phyloP scores from a whole-genome alignment of 2,888 invertebrate species.

The Nezara viridula region DNA sequence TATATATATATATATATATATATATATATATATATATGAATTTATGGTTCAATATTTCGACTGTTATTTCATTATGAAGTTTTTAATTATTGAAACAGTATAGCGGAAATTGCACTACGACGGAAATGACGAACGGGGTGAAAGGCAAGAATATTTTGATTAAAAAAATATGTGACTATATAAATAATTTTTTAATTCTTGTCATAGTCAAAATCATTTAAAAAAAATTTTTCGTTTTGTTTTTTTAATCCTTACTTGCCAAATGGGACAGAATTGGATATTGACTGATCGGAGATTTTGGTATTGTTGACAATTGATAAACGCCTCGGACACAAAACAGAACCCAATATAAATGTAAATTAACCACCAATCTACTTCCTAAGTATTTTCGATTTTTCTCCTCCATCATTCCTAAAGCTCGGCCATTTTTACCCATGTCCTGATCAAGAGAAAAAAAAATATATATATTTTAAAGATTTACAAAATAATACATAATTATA shows the following conservation, averaged over 20 bases:
- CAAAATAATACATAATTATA: too few species aligned
- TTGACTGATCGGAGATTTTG: conserved; percentile 29
- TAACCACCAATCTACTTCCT: neutral
- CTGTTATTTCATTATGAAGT: too few species aligned
- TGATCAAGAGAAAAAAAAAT: neutral
- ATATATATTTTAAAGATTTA: neutral
- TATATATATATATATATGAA: too few species aligned
- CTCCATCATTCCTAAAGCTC: neutral
- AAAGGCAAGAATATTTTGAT: too few species aligned
- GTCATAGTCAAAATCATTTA: too few species aligned
- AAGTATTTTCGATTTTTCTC: conserved; percentile 41
- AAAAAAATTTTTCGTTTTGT: neutral
- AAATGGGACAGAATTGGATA: neutral
- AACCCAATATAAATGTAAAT: conserved; percentile 39
- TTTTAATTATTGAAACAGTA: too few species aligned
- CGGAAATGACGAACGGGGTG: too few species aligned
- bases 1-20: too few species aligned
- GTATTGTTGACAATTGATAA: conserved; percentile 18
- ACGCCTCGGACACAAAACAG: conserved; percentile 1
- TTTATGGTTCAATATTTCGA: too few species aligned
- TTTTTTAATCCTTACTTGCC: neutral
- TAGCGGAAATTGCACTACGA: too few species aligned
- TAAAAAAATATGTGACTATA: too few species aligned
- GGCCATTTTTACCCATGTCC: neutral
- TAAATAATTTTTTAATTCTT: too few species aligned